phyloP scores from a whole-genome alignment of 2,888 invertebrate genomes.

The Chesias legatella region DNA sequence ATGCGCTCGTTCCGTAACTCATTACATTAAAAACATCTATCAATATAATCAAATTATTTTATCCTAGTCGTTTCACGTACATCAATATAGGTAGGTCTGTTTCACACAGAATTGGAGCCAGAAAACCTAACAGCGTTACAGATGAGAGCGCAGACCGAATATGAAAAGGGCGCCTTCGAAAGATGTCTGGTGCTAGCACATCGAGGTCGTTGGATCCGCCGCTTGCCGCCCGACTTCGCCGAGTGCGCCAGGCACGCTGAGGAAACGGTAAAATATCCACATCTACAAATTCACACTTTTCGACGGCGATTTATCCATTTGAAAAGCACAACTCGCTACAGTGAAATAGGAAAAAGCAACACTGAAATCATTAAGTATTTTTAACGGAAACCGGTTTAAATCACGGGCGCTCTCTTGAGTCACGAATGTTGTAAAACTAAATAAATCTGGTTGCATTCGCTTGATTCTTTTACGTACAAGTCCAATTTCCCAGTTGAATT shows the following conservation, averaged over 20 bases:
- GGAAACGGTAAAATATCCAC: constrained; percentile 52
- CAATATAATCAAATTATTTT: too few species aligned
- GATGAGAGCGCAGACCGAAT: constrained; percentile 65
- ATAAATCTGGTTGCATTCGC: too few species aligned
- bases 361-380: too few species aligned
- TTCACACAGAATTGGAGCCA: constrained; percentile 57
- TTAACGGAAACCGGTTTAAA: too few species aligned
- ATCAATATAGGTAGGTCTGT: constrained; percentile 2
- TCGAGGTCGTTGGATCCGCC: constrained; percentile 49
- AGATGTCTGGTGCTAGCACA: constrained; percentile 58
- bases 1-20: too few species aligned
- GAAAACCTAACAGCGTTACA: constrained; percentile 61
- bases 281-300: constrained; percentile 17
- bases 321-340: constrained; percentile 2
- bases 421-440: too few species aligned
- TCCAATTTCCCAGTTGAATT: too few species aligned
- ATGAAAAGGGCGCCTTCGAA: constrained; percentile 68
- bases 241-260: constrained; percentile 65
- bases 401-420: too few species aligned
- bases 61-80: too few species aligned
- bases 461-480: too few species aligned
- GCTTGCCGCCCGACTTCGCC: constrained; percentile 58
- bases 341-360: neutral
- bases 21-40: too few species aligned
- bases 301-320: constrained; percentile 12